Percentiles rank a stretch among this genome's conserved stretches.
Evolutionary conservation across 2,888 invertebrate species (phyloP).

Genomic region (Labia minor): DNA sequence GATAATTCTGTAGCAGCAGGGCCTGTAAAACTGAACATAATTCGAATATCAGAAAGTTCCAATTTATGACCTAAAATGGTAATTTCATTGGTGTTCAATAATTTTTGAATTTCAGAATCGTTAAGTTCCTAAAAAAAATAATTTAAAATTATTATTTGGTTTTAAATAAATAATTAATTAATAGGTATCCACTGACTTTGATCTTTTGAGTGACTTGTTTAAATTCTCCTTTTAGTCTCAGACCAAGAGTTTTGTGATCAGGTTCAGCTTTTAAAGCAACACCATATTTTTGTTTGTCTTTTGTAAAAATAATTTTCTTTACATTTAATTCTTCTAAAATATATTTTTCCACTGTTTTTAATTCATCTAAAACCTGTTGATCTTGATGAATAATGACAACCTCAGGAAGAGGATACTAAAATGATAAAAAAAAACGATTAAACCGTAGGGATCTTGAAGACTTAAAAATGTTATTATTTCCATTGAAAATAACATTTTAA

Average conservation of each 20-base stretch:
- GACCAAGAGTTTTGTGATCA: constrained; percentile 84
- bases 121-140: constrained; percentile 42
- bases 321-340: constrained; percentile 90
- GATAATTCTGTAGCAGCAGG: constrained; percentile 47
- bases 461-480: no score
- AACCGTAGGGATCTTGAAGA: not conserved
- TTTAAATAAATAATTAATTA: not conserved
- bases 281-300: constrained; percentile 85
- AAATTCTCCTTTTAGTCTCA: constrained; percentile 78
- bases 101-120: constrained; percentile 67
- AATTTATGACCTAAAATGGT: constrained; percentile 65
- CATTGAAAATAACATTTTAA: constrained; percentile 13
- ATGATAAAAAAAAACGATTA: constrained; percentile 19
- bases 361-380: constrained; percentile 60
- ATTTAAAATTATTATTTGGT: not conserved
- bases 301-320: constrained; percentile 67
- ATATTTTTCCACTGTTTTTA: constrained; percentile 69
- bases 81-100: constrained; percentile 58
- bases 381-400: constrained; percentile 90
- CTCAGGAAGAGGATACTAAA: constrained; percentile 82
- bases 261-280: constrained; percentile 86
- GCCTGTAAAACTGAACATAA: constrained; percentile 65
- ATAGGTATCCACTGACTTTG: constrained; percentile 39
- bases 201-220: constrained; percentile 76
- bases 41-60: constrained; percentile 64